Percentiles rank a stretch among this genome's conserved stretches.
phyloP scores from a whole-genome alignment of 1,140 invertebrate species.

The Bombyx mandarina region DNA sequence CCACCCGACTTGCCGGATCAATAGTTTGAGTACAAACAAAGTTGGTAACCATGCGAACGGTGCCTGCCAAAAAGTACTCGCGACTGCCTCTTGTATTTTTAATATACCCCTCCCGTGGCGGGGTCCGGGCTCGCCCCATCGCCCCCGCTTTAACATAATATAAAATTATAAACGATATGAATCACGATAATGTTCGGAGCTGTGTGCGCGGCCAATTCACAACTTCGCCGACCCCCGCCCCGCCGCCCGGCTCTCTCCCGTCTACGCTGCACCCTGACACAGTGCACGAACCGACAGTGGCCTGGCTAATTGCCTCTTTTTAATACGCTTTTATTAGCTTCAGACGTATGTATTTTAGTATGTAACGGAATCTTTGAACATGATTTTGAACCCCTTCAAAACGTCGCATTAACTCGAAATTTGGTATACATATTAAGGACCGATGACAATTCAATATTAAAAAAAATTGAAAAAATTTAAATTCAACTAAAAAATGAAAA shows the following conservation, averaged over 20 bases:
- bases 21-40: slow-evolving; percentile 62
- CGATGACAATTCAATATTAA: too few relatives aligned
- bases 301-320: too few relatives aligned
- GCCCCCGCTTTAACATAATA: slow-evolving; percentile 67
- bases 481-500: too few relatives aligned
- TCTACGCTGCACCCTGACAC: slow-evolving; percentile 18
- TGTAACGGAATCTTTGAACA: too few relatives aligned
- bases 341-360: too few relatives aligned
- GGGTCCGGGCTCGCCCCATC: slow-evolving; percentile 35
- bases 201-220: slow-evolving; percentile 63
- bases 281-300: slow-evolving; percentile 17
- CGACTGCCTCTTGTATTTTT: slow-evolving; percentile 62
- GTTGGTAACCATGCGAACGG: slow-evolving; percentile 58
- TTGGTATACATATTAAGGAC: too few relatives aligned
- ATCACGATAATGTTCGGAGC: slow-evolving; percentile 63
- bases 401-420: too few relatives aligned
- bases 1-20: slow-evolving; percentile 28
- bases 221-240: slow-evolving; percentile 42
- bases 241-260: slow-evolving; percentile 14
- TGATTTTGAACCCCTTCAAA: too few relatives aligned
- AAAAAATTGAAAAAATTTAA: too few relatives aligned
- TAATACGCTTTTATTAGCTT: too few relatives aligned
- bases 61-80: slow-evolving; percentile 42
- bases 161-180: slow-evolving; percentile 70
- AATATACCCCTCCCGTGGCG: slow-evolving; percentile 42